Evolutionary conservation across 1,140 invertebrate species (phyloP).

Genomic region (Proales similis): DNA sequence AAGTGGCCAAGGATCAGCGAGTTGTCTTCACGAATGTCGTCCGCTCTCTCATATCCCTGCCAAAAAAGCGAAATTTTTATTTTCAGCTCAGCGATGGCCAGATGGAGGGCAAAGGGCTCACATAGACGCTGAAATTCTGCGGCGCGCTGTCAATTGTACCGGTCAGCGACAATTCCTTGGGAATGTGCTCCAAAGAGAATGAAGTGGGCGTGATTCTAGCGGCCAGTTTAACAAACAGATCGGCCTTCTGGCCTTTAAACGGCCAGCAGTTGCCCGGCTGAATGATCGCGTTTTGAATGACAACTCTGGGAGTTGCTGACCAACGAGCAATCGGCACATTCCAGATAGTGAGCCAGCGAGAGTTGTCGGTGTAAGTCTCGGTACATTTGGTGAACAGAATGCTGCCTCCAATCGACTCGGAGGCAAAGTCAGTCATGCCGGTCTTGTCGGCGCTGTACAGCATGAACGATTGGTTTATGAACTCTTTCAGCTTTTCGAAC

Average conservation of each 20-base stretch:
- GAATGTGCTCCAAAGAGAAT: slow-evolving; percentile 34
- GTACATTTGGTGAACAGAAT: slow-evolving; percentile 28
- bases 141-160: slow-evolving; percentile 31
- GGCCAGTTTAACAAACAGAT: slow-evolving; percentile 36
- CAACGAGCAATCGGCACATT: slow-evolving; percentile 6
- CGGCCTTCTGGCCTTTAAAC: slow-evolving; percentile 27
- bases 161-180: slow-evolving; percentile 12
- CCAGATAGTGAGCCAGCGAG: slow-evolving; percentile 5
- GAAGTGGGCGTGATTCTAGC: neutral
- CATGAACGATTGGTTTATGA: slow-evolving; percentile 27
- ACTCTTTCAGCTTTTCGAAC: slow-evolving; percentile 30
- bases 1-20: slow-evolving; percentile 20
- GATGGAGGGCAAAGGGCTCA: no score
- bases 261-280: slow-evolving; percentile 38
- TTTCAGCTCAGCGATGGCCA: no score
- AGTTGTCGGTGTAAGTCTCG: slow-evolving; percentile 15
- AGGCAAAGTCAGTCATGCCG: slow-evolving; percentile 36
- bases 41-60: slow-evolving; percentile 22
- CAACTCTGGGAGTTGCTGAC: neutral
- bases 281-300: slow-evolving; percentile 25
- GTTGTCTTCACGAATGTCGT: slow-evolving; percentile 3
- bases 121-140: slow-evolving; percentile 35
- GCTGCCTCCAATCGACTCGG: neutral
- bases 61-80: neutral
- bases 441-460: slow-evolving; percentile 37